Evolutionary conservation across 2,888 invertebrate species (phyloP), one percentile per base, ranked within the genome.

Genomic region (Hirtodrosophila duncani): DNA sequence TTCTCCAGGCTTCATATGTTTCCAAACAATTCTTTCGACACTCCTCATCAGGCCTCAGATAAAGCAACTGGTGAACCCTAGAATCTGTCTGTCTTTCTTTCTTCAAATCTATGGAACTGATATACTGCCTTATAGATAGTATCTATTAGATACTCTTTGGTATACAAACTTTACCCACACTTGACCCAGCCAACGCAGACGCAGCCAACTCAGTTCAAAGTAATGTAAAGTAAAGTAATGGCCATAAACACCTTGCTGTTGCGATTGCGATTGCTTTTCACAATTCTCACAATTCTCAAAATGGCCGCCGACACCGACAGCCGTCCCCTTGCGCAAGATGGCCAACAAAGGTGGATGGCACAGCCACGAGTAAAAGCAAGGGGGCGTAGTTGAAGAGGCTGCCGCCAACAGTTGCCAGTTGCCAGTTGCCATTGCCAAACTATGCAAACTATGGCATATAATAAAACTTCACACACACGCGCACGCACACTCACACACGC

Each of bases 241-340:
- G 23, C 56, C 39, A 37, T 56, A 56, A 56, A 56, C 56, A 56
- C 56, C 56, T 56, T 55, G 33, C n/a, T n/a, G n/a, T n/a, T 44
- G 38, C 16, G 43, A 14, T 14, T 33, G 31, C 10, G 17, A n/a
- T n/a, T n/a, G n/a, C n/a, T n/a, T n/a, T n/a, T n/a, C 26, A 46
- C 45, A 34, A 41, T 50, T 44, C n/a, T n/a, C n/a, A 44, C 44
- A 39, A 23, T 46, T 21, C 38, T 46, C 74, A 75, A 75, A 78
- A 75, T 75, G 75, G 75, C 70, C 53, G 72, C 17, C n/a, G 58
- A n/a, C n/a, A 6, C 24, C n/a, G 24, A 17, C 33, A 16, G n/a
- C n/a, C n/a, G n/a, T n/a, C 27, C 26, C 49, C 70, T 72, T 72
- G 80, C 72, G 72, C 72, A 72, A 79, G 72, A 72, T 79, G 72